Conservation (phyloP, 2,797 vertebrate genomes). For the Tinamus major region DNA sequence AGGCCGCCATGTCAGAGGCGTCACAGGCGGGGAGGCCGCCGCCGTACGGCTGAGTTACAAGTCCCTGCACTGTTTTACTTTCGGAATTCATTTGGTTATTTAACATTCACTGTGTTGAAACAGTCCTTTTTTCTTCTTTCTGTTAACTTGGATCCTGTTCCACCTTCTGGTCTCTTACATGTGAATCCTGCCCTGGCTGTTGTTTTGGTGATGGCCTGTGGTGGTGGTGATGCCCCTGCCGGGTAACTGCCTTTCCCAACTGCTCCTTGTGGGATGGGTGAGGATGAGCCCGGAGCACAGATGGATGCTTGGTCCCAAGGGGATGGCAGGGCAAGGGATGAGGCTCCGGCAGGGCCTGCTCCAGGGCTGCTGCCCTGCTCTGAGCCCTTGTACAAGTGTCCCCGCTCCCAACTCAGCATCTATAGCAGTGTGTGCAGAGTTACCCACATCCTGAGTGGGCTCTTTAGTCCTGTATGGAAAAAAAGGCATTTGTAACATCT, state of each 20-base stretch:
- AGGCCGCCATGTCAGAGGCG: not conserved
- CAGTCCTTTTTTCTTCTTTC: too few relatives aligned
- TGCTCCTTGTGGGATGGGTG: not conserved
- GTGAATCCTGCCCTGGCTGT: not conserved
- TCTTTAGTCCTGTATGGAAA: accelerated
- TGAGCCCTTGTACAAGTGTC: not conserved
- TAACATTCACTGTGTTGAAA: not conserved
- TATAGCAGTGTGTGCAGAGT: accelerated
- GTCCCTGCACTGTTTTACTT: not conserved
- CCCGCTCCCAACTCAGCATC: not conserved
- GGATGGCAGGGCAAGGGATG: not conserved
- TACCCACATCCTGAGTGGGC: not conserved
- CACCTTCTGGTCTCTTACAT: not conserved
- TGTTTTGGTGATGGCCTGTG: too few relatives aligned
- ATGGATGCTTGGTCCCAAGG: not conserved
- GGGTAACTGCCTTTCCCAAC: not conserved
- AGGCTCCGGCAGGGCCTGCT: not conserved
- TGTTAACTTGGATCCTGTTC: not conserved
- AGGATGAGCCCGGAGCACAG: not conserved
- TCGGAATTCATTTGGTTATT: not conserved
- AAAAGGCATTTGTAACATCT: not conserved
- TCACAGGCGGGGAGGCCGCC: not conserved
- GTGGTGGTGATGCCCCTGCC: not conserved
- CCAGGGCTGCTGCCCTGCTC: not conserved
- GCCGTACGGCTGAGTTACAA: not conserved